phyloP scores from a whole-genome alignment of 2,888 invertebrate species.

The Subacronicta megacephala region DNA sequence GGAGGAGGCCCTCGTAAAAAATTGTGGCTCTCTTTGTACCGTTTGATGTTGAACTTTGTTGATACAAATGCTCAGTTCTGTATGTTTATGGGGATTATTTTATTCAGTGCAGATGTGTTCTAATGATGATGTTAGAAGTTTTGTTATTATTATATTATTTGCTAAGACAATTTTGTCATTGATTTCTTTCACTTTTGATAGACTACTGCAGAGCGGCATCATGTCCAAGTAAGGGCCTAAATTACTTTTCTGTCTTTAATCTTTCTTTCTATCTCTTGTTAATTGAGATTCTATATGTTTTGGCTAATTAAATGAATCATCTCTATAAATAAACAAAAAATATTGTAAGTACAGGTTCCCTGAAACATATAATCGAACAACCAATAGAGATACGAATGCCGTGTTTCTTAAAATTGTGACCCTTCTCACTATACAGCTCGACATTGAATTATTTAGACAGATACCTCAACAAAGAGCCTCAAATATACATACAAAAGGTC shows the following conservation, averaged over 20 bases:
- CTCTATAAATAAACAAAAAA: too few species aligned
- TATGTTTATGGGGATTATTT: slow-evolving; percentile 18
- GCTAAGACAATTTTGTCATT: too few species aligned
- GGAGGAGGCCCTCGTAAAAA: slow-evolving; percentile 61
- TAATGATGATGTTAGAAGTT: slow-evolving; percentile 1
- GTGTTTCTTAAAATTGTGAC: slow-evolving; percentile 35
- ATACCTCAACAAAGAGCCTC: slow-evolving; percentile 59
- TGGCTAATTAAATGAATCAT: too few species aligned
- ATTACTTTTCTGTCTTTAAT: too few species aligned
- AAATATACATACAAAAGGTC: slow-evolving; percentile 60
- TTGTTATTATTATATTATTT: slow-evolving; percentile 1
- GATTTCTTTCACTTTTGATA: too few species aligned
- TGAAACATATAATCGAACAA: slow-evolving; percentile 14
- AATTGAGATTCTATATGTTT: too few species aligned
- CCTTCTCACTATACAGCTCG: slow-evolving; percentile 51
- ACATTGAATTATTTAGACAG: slow-evolving; percentile 67
- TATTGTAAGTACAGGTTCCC: too few species aligned
- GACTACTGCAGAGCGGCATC: too few species aligned
- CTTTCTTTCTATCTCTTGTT: too few species aligned
- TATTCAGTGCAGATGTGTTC: slow-evolving; percentile 25
- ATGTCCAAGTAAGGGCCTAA: too few species aligned
- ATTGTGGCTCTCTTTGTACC: slow-evolving; percentile 54
- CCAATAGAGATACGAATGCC: slow-evolving; percentile 23
- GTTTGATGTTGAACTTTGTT: slow-evolving; percentile 54
- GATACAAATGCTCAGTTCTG: slow-evolving; percentile 31